Conservation (phyloP, 2,113 vertebrate species). For the Platysternon megacephalum region DNA sequence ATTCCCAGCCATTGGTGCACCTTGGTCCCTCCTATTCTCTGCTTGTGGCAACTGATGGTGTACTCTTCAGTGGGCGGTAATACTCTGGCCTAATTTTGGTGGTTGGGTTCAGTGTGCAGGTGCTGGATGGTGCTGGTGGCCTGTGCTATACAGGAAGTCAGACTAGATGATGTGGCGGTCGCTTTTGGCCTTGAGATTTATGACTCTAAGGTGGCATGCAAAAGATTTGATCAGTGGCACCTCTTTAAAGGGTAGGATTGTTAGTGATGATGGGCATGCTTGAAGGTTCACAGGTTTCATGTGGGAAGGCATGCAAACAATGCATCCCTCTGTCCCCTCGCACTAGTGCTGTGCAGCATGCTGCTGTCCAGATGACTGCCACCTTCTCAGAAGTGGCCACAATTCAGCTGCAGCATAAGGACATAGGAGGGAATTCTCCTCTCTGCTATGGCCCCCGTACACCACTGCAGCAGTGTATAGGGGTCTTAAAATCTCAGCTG, state of each 20-base stretch:
- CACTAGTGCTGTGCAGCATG: not conserved
- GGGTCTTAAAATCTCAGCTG: not conserved
- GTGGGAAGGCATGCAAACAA: not conserved
- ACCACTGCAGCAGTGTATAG: not conserved
- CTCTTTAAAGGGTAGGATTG: accelerated
- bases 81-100: too few species aligned
- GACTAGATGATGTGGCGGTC: too few species aligned
- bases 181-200: too few species aligned
- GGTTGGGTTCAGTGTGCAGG: too few species aligned
- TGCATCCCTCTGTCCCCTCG: not conserved
- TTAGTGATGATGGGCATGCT: not conserved
- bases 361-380: not conserved
- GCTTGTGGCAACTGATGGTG: too few species aligned
- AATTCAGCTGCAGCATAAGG: not conserved
- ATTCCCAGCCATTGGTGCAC: not conserved
- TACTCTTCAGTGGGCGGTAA: too few species aligned
- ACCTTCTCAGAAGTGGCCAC: not conserved
- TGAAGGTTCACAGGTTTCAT: not conserved
- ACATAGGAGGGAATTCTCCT: not conserved
- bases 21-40: too few species aligned
- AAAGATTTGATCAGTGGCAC: not conserved
- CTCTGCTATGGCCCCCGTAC: not conserved
- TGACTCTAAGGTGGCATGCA: too few species aligned
- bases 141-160: too few species aligned
- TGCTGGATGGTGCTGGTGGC: too few species aligned